These are phyloP conservation scores for Drosophila aldrichi DNA, from an alignment of 2,888 invertebrate genomes.

Conservation along the genomic window DNA sequence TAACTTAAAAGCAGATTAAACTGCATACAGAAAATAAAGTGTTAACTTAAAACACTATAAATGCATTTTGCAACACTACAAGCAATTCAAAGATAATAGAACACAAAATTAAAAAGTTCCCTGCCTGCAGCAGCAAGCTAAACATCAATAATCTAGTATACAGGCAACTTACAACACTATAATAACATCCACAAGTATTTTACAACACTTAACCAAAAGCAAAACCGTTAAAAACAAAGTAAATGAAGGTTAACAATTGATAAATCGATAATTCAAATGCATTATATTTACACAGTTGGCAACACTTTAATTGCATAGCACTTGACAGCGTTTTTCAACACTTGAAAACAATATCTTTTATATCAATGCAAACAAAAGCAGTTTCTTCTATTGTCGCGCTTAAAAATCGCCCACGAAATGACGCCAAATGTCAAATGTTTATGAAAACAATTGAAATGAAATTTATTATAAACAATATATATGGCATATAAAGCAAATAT, in stretches of 20 bases:
- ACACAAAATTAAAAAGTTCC: too few relatives aligned
- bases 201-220: background rate
- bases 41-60: too few relatives aligned
- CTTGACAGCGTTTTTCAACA: background rate
- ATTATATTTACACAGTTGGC: background rate
- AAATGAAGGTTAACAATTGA: background rate
- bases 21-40: too few relatives aligned
- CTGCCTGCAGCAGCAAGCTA: too few relatives aligned
- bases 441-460: slow-evolving; percentile 59
- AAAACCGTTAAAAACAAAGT: background rate
- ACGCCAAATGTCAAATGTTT: slow-evolving; percentile 67
- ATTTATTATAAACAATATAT: slow-evolving; percentile 43
- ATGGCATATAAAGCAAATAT: slow-evolving; percentile 41
- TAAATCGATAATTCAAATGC: too few relatives aligned
- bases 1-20: too few relatives aligned
- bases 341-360: background rate
- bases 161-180: too few relatives aligned
- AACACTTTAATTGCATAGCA: slow-evolving; percentile 6
- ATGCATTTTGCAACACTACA: too few relatives aligned
- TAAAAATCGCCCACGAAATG: slow-evolving; percentile 15
- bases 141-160: too few relatives aligned
- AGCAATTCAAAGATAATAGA: too few relatives aligned
- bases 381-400: slow-evolving; percentile 4
- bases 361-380: slow-evolving; percentile 1
- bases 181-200: too few relatives aligned